These are phyloP conservation scores for Scarus forsteni DNA, from an alignment of 2,797 vertebrate genomes.

Conservation along the genomic window DNA sequence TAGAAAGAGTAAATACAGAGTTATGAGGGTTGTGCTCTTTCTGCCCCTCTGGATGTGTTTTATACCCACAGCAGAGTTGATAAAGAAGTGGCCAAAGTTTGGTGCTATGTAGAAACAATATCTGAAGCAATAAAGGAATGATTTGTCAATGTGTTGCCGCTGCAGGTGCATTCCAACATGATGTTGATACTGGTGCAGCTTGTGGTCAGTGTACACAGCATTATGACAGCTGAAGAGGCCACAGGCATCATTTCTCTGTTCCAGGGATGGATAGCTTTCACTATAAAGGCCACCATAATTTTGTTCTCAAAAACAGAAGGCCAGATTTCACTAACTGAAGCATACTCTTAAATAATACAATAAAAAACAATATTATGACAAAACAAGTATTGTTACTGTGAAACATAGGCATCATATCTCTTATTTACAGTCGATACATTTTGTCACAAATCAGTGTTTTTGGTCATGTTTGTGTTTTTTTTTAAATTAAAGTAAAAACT, in stretches of 20 bases:
- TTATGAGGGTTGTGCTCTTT: conserved; percentile 21
- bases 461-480: too few species aligned
- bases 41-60: conserved; percentile 1
- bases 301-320: too few species aligned
- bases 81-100: neutral
- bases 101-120: neutral
- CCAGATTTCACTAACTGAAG: too few species aligned
- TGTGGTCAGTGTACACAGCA: conserved; percentile 34
- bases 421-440: too few species aligned
- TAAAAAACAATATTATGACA: too few species aligned
- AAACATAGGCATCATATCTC: too few species aligned
- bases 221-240: conserved; percentile 3
- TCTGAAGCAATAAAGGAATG: neutral
- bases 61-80: neutral
- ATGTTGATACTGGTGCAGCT: conserved; percentile 19
- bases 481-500: too few species aligned
- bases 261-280: too few species aligned
- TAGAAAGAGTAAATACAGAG: conserved; percentile 6
- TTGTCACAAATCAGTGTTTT: too few species aligned
- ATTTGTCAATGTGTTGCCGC: neutral
- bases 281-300: too few species aligned
- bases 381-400: too few species aligned
- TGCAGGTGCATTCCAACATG: conserved; percentile 2
- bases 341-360: too few species aligned
- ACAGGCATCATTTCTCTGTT: conserved; percentile 1